phyloP scores from a whole-genome alignment of 2,888 invertebrate genomes.

The Macropis europaea region DNA sequence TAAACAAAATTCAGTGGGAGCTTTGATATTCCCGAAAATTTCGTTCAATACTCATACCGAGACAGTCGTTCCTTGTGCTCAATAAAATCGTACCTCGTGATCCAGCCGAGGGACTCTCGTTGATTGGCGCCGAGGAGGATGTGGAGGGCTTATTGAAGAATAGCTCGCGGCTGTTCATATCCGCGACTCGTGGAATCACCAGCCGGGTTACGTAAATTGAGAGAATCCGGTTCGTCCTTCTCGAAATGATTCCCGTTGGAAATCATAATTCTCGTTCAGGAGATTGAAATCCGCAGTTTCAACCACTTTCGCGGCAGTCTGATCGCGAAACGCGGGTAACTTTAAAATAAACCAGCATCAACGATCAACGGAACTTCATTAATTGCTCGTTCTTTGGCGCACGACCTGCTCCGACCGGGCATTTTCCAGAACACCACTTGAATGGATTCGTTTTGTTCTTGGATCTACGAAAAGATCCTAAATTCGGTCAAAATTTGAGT shows the following conservation, averaged over 20 bases:
- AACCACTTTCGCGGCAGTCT: constrained; percentile 10
- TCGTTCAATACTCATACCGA: constrained; percentile 2
- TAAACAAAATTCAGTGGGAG: too few relatives aligned
- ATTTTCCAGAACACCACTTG: constrained; percentile 9
- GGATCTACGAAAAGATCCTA: too few relatives aligned
- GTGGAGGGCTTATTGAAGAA: constrained; percentile 35
- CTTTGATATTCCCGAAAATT: constrained; percentile 20
- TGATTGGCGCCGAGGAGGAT: constrained; percentile 37
- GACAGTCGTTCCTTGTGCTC: background rate
- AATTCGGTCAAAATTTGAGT: too few relatives aligned
- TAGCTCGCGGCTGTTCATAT: constrained; percentile 39
- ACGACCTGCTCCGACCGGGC: background rate
- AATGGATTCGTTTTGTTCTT: too few relatives aligned
- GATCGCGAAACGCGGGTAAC: constrained; percentile 21
- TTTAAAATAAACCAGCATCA: constrained; percentile 41
- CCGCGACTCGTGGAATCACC: constrained; percentile 22
- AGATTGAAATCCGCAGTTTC: constrained; percentile 35
- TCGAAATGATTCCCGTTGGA: constrained; percentile 38
- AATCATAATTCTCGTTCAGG: constrained; percentile 28
- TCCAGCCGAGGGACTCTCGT: constrained; percentile 17
- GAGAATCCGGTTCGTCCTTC: constrained; percentile 15
- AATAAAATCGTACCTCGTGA: constrained; percentile 13
- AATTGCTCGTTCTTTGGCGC: constrained; percentile 14
- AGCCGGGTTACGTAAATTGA: constrained; percentile 33
- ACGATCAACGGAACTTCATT: constrained; percentile 15